phyloP scores from a whole-genome alignment of 1,140 invertebrate genomes.

The Paramacrobiotus metropolitanus region DNA sequence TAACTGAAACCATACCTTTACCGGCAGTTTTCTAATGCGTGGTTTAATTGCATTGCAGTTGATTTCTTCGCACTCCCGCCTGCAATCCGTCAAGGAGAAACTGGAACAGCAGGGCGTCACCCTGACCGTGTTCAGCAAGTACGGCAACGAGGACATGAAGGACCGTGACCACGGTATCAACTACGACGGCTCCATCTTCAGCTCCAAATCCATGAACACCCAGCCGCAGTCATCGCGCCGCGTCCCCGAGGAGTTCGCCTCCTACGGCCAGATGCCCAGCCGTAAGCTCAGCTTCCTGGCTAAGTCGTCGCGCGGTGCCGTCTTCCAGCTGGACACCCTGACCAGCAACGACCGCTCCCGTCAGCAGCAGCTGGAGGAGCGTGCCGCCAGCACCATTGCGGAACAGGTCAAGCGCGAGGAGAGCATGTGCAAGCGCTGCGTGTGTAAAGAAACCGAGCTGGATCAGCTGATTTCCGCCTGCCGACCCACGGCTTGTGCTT shows the following conservation, averaged over 20 bases:
- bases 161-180: neutral
- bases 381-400: neutral
- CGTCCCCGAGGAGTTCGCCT: neutral
- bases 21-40: too few species aligned
- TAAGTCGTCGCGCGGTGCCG: neutral
- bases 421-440: neutral
- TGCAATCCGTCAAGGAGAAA: neutral
- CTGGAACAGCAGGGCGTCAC: neutral
- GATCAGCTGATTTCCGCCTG: neutral
- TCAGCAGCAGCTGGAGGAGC: neutral
- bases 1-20: too few species aligned
- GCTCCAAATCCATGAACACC: neutral
- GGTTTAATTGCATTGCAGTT: too few species aligned
- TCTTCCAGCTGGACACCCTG: neutral
- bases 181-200: neutral
- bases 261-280: neutral
- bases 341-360: neutral
- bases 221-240: neutral
- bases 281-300: neutral
- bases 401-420: neutral
- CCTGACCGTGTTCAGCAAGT: neutral
- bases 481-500: neutral
- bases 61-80: too few species aligned
- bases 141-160: neutral
- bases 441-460: neutral